Evolutionary conservation across 2,888 invertebrate species (phyloP).

Genomic region (Romanomermis culicivorax): DNA sequence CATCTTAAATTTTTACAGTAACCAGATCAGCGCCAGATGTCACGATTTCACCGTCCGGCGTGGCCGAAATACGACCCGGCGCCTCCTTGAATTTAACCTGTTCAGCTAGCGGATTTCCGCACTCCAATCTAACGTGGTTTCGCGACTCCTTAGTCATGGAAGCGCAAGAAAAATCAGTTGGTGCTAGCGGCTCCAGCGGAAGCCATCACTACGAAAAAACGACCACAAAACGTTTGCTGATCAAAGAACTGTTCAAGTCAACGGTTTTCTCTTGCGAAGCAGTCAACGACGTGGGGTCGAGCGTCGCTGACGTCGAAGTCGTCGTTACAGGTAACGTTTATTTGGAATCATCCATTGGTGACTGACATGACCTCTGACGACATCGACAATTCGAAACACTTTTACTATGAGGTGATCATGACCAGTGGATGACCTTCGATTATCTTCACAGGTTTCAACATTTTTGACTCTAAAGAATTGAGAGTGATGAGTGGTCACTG

Average conservation of each 20-base stretch:
- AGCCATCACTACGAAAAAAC: neutral
- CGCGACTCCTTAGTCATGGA: neutral
- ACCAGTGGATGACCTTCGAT: too few species aligned
- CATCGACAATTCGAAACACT: too few species aligned
- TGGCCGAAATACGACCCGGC: neutral
- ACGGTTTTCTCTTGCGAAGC: neutral
- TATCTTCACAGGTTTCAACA: too few species aligned
- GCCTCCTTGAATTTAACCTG: neutral
- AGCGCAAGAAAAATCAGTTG: neutral
- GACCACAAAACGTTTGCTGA: neutral
- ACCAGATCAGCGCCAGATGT: neutral
- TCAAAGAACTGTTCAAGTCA: slow-evolving; percentile 1
- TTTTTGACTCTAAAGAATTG: too few species aligned
- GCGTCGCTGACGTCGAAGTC: neutral
- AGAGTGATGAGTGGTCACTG: too few species aligned
- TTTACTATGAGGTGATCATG: too few species aligned
- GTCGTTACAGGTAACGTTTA: neutral
- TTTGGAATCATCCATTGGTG: too few species aligned
- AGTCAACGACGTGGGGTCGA: neutral
- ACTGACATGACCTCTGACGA: too few species aligned
- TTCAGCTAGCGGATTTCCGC: neutral
- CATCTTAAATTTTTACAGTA: neutral
- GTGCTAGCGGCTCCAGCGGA: neutral
- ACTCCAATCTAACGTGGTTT: neutral
- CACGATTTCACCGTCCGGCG: neutral